Evolutionary conservation across 2,888 invertebrate species (phyloP), one percentile per base, ranked within the genome.

Genomic region (Coelinius sp.): DNA sequence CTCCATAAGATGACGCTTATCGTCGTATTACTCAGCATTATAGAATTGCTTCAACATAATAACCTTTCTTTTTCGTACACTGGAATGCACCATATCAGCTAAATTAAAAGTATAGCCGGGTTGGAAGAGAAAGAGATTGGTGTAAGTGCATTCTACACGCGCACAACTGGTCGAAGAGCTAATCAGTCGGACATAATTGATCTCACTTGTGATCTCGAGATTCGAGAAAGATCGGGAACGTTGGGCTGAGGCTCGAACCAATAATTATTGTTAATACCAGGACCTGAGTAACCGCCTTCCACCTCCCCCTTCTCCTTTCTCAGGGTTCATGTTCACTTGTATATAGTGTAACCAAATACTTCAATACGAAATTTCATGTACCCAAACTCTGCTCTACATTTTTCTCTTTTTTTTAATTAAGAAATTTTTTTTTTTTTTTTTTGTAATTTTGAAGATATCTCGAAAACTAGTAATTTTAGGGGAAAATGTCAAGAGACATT

Each of bases 181-280:
- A 86, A 86, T 86, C 86, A 85, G 85, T 83, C 85, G 82, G 84
- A 84, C 86, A 84, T 86, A 86, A 86, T 86, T 86, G 86, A 86
- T 86, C 86, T 86, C 84, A 86, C 86, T 86, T 84, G 86, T 85
- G 86, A 86, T 86, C 86, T 86, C 80, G 85, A 85, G 85, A 86
- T 86, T 85, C 85, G 85, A 86, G 84, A 63, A 79, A 84, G 85
- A 86, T 86, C 86, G 83, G 80, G 84, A 81, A 84, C 81, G 78
- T 80, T 82, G 82, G n/a, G n/a, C n/a, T 82, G 83, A 83, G 85
- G 84, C 83, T 85, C 85, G 85, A 86, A 86, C 86, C 86, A 86
- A 86, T 86, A 86, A 86, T 86, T 86, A 86, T 85, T 86, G 83
- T 86, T 86, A 86, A 86, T 86, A 85, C 81, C 82, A 80, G 81